Percentiles rank a stretch among this genome's conserved stretches.
Evolutionary conservation across 2,888 invertebrate genomes (phyloP).

Genomic region (Drosophila niveifrons): DNA sequence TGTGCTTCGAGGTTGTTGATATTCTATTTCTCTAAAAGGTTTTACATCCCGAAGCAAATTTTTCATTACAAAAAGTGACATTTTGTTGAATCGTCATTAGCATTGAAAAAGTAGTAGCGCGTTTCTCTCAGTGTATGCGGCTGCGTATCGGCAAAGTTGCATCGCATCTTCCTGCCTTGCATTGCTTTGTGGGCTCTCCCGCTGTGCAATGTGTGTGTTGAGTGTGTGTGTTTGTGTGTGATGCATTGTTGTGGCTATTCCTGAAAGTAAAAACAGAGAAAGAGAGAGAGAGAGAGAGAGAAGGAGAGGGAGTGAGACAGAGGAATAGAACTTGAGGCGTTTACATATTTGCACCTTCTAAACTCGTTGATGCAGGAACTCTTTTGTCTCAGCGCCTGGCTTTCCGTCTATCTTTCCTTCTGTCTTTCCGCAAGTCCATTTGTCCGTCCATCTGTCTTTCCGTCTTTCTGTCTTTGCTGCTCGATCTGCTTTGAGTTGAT

Average conservation of each 20-base stretch:
- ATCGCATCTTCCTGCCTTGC: constrained; percentile 33
- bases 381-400: constrained; percentile 8
- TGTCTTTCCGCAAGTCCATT: not conserved
- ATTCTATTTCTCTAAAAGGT: no score
- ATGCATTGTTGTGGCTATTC: constrained; percentile 47
- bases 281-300: not conserved
- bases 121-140: constrained; percentile 32
- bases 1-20: no score
- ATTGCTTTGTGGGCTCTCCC: constrained; percentile 47
- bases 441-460: not conserved
- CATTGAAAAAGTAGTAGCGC: no score
- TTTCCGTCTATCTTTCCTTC: not conserved
- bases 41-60: no score
- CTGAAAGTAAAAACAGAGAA: constrained; percentile 50
- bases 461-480: not conserved
- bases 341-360: constrained; percentile 26
- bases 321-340: constrained; percentile 21
- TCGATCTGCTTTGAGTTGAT: constrained; percentile 8
- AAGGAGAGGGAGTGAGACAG: not conserved
- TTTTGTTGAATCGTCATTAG: no score
- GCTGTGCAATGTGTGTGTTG: constrained; percentile 35
- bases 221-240: constrained; percentile 15
- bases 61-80: no score
- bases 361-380: constrained; percentile 9
- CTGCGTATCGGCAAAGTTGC: constrained; percentile 43